Evolutionary conservation across 2,888 invertebrate genomes (phyloP).

Genomic region (Tupiocoris notatus): DNA sequence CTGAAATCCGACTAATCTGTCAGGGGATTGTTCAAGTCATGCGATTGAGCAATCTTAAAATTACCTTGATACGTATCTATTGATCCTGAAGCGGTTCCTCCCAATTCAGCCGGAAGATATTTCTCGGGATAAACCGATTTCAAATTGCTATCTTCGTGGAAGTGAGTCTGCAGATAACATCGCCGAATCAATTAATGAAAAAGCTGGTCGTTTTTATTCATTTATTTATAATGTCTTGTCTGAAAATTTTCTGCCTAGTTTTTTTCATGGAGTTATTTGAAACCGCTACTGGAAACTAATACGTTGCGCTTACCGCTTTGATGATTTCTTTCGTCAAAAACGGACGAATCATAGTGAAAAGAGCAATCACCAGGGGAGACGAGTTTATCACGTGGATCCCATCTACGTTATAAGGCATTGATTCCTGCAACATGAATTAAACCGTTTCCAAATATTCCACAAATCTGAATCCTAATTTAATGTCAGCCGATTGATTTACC

Average conservation of each 20-base stretch:
- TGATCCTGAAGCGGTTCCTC: constrained; percentile 11
- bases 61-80: constrained; percentile 25
- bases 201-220: too few relatives aligned
- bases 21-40: too few relatives aligned
- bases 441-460: too few relatives aligned
- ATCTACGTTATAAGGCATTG: constrained; percentile 24
- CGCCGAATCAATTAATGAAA: too few relatives aligned
- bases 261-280: not conserved
- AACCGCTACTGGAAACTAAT: too few relatives aligned
- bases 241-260: not conserved
- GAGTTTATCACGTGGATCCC: constrained; percentile 7
- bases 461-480: too few relatives aligned
- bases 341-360: constrained; percentile 8
- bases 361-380: not conserved
- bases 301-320: constrained; percentile 7
- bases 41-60: too few relatives aligned
- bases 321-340: constrained; percentile 27
- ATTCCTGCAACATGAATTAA: constrained; percentile 11
- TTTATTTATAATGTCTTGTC: not conserved
- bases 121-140: not conserved
- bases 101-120: constrained; percentile 6
- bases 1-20: too few relatives aligned
- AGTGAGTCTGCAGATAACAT: constrained; percentile 10
- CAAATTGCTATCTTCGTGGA: constrained; percentile 12
- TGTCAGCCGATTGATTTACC: not conserved